These are phyloP conservation scores for Cryptoprocta ferox DNA, from an alignment of 2,797 vertebrate genomes.

Conservation along the genomic window DNA sequence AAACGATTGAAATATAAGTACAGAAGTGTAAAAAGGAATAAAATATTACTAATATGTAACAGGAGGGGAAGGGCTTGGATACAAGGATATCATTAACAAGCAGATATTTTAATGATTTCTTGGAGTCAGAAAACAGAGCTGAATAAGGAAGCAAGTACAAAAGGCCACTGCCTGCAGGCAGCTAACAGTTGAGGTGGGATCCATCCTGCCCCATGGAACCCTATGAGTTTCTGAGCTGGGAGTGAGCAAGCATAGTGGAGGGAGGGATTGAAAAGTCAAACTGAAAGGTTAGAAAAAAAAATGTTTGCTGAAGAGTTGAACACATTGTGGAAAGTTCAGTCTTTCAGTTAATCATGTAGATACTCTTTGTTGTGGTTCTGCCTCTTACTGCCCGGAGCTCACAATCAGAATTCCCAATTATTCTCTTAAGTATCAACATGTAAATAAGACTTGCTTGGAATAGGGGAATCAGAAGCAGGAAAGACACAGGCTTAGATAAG, in stretches of 20 bases:
- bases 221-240: neutral
- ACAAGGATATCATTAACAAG: neutral
- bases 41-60: neutral
- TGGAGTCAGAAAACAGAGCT: neutral
- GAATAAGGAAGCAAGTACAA: neutral
- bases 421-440: neutral
- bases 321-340: neutral
- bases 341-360: neutral
- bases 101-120: neutral
- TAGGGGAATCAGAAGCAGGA: neutral
- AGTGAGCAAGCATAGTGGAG: neutral
- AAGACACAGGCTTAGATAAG: neutral
- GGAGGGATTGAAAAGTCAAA: neutral
- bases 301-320: neutral
- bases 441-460: neutral
- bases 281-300: neutral
- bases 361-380: neutral
- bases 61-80: neutral
- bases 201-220: rapidly evolving
- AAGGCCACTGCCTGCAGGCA: neutral
- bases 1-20: neutral
- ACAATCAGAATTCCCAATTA: neutral
- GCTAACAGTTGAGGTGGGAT: neutral
- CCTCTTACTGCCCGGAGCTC: neutral
- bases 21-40: neutral